Evolutionary conservation across 2,888 invertebrate genomes (phyloP), one percentile per base, ranked within the genome.

Genomic region (Diarsia dahlii): DNA sequence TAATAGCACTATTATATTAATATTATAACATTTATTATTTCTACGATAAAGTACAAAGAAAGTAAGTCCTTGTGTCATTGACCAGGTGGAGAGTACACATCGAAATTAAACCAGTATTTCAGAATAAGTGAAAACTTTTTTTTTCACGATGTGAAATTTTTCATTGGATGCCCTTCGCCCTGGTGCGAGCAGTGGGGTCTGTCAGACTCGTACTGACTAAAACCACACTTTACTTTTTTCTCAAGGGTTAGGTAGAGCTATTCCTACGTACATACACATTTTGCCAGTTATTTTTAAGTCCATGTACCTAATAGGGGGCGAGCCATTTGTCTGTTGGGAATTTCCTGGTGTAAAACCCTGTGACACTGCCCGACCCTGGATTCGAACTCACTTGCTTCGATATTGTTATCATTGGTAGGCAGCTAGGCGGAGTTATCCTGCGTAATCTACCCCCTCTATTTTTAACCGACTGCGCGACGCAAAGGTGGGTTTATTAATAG

Each of bases 1-100:
- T 86, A 87, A 87, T 80, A 86, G 80, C 78, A 62, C 78, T 78
- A 84, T 87, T 84, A 80, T 85, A 81, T 75, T 60, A 77, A 71
- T 78, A 60, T 86, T 88, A 81, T 81, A 80, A 74, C 69, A 71
- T 84, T 86, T 86, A 87, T 88, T 84, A 74, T 74, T 73, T 74
- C 34, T 65, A 64, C 13, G 83, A 73, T 84, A 78, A 86, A 63
- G 28, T 71, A 71, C 28, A 73, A 70, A 74, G 73, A 81, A 71
- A 46, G 63, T 56, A 67, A 46, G 39, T 62, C 28, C 12, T n/a
- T 70, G 58, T 71, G 85, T 83, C 78, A 70, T 73, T 85, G 82
- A 84, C 73, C 82, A 81, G 58, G 50, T 67, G 52, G 39, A 15
- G 3, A 18, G 20, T 34, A 0, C 18, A 54, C 20, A n/a, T 73